These are phyloP conservation scores for Drosophila insularis DNA, from an alignment of 1,140 invertebrate genomes.

Conservation along the genomic window DNA sequence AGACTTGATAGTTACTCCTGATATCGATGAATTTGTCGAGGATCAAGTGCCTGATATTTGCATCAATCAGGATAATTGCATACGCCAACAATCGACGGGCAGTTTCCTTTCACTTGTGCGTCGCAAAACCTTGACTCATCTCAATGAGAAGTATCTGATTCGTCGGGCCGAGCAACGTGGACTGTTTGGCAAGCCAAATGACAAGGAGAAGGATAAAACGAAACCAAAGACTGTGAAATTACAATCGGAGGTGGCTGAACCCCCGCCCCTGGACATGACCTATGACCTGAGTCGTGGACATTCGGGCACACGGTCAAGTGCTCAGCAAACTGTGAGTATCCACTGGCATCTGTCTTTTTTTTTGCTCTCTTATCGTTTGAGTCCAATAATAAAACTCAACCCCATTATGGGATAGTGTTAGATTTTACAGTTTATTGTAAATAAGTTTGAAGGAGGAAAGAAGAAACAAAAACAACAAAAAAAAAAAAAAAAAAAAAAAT, in stretches of 20 bases:
- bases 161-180: conserved; percentile 89
- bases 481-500: not conserved
- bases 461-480: not conserved
- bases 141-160: conserved; percentile 91
- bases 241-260: conserved; percentile 52
- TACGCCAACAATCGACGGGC: conserved; percentile 84
- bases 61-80: conserved; percentile 83
- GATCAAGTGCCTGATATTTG: conserved; percentile 84
- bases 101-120: conserved; percentile 89
- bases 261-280: conserved; percentile 37
- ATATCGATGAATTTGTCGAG: conserved; percentile 88
- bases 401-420: conserved; percentile 39
- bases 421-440: conserved; percentile 76
- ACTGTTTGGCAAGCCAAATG: conserved; percentile 85
- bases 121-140: conserved; percentile 88
- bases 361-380: no score
- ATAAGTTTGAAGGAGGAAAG: conserved; percentile 46
- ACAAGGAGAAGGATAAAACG: conserved; percentile 48
- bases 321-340: conserved; percentile 57
- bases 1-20: conserved; percentile 83
- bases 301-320: conserved; percentile 33
- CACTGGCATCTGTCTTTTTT: no score
- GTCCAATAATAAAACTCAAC: conserved; percentile 15
- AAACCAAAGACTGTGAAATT: conserved; percentile 56
- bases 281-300: conserved; percentile 48